These are phyloP conservation scores for Eulemur albifrons DNA, from an alignment of 2,797 vertebrate genomes.

Conservation along the genomic window DNA sequence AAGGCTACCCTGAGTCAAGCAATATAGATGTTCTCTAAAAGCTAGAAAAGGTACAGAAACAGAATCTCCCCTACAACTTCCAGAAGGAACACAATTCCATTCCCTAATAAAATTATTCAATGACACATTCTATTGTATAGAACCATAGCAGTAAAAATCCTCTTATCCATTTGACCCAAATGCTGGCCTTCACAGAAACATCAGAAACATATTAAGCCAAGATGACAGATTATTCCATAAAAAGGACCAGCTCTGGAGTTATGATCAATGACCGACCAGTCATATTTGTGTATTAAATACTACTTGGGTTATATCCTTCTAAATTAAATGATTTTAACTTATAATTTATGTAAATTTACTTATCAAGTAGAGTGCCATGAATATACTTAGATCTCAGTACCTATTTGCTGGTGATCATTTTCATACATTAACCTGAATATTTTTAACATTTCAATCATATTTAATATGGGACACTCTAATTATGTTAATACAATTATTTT, in stretches of 20 bases:
- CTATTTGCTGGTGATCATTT: neutral
- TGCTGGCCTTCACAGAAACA: neutral
- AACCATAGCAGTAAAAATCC: neutral
- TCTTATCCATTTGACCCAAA: constrained; percentile 31
- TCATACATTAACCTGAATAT: neutral
- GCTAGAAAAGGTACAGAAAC: neutral
- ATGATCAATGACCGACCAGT: neutral
- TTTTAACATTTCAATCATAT: neutral
- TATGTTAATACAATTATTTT: neutral
- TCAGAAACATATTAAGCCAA: constrained; percentile 20
- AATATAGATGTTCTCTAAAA: neutral
- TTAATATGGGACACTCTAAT: neutral
- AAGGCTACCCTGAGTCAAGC: neutral
- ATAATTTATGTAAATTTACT: neutral
- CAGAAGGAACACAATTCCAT: neutral
- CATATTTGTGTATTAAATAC: neutral
- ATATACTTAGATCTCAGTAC: neutral
- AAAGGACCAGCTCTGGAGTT: neutral
- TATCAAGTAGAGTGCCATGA: neutral
- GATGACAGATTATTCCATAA: neutral
- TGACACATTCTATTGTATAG: neutral
- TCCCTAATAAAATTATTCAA: constrained; percentile 28
- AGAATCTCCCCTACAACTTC: neutral
- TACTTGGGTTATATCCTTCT: neutral
- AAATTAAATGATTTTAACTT: constrained; percentile 17